phyloP scores from a whole-genome alignment of 2,888 invertebrate species.

The Ferdinandea cuprea region DNA sequence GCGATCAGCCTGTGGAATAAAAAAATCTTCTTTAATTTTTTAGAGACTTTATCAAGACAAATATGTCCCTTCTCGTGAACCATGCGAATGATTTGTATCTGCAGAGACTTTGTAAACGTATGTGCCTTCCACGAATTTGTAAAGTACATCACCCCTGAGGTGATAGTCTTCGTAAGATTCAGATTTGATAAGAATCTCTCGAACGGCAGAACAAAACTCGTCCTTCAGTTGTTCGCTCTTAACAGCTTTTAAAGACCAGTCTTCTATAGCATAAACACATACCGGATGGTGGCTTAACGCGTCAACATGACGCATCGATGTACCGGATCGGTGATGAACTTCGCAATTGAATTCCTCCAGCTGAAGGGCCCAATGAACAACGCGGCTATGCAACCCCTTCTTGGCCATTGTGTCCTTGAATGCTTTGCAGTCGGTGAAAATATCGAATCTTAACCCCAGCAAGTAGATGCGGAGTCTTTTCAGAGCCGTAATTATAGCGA shows the following conservation, averaged over 20 bases:
- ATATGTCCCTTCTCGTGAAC: constrained; percentile 45
- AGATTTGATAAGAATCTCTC: constrained; percentile 27
- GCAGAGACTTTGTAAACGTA: constrained; percentile 41
- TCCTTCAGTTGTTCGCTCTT: constrained; percentile 21
- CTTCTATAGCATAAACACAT: constrained; percentile 3
- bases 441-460: constrained; percentile 30
- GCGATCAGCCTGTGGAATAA: constrained; percentile 33
- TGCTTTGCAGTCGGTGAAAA: constrained; percentile 74
- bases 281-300: constrained; percentile 73
- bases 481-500: constrained; percentile 76
- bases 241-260: constrained; percentile 31
- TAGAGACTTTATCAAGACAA: constrained; percentile 31
- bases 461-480: constrained; percentile 37
- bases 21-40: constrained; percentile 38
- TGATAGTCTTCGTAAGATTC: constrained; percentile 51
- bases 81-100: constrained; percentile 38
- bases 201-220: constrained; percentile 39
- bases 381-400: constrained; percentile 73
- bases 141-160: constrained; percentile 28
- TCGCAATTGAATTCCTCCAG: constrained; percentile 28
- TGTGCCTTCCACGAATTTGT: constrained; percentile 55
- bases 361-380: constrained; percentile 77
- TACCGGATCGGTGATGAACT: constrained; percentile 19
- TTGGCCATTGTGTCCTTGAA: constrained; percentile 62
- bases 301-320: constrained; percentile 77